Conservation (phyloP, 1,140 invertebrate species). For the Antheraea pernyi region DNA sequence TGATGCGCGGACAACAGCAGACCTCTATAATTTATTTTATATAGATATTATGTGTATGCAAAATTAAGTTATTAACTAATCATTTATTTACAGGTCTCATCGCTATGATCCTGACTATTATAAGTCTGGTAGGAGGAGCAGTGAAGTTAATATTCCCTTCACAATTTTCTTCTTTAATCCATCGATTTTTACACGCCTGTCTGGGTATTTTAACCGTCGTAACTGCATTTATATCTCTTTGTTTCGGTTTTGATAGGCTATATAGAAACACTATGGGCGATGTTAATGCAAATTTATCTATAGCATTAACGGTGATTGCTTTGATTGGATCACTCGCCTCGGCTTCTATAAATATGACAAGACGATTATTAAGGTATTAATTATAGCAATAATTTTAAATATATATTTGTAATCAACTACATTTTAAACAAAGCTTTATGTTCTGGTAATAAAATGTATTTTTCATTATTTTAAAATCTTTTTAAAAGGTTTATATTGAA, state of each 20-base stretch:
- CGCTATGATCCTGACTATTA: conserved; percentile 27
- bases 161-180: conserved; percentile 3
- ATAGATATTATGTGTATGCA: no score
- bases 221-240: conserved; percentile 30
- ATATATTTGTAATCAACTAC: no score
- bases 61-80: not conserved
- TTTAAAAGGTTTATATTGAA: not conserved
- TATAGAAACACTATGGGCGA: conserved; percentile 21
- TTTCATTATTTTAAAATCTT: not conserved
- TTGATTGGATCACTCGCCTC: conserved; percentile 29
- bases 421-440: not conserved
- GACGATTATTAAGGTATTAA: not conserved
- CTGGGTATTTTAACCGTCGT: conserved; percentile 26
- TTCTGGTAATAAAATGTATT: not conserved
- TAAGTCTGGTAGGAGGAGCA: conserved; percentile 32
- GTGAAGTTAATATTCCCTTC: conserved; percentile 20
- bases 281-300: conserved; percentile 27
- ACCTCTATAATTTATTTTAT: no score
- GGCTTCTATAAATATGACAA: conserved; percentile 8
- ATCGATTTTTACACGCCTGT: conserved; percentile 25
- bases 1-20: no score
- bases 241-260: conserved; percentile 27
- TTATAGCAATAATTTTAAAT: no score
- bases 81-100: conserved; percentile 34
- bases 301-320: conserved; percentile 28